A percentile compares a stretch with the other conserved stretches of the same genome.
Conservation (phyloP, 2,113 vertebrate species). For the Gracilinanus agilis region DNA sequence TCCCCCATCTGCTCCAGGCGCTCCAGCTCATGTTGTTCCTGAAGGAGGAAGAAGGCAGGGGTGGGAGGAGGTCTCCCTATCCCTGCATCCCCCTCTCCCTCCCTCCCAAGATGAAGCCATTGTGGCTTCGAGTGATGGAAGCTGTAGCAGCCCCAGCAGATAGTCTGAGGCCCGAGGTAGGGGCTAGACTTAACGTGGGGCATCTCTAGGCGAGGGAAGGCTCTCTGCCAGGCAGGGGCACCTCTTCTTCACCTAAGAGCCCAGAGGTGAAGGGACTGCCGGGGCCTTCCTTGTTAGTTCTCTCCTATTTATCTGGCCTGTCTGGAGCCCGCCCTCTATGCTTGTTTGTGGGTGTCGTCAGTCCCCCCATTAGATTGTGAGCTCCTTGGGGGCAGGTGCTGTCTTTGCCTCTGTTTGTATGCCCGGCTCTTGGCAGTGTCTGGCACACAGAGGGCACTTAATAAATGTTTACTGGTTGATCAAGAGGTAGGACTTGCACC, state of each 20-base stretch:
- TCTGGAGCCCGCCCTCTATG: no score
- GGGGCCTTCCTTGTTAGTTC: not conserved
- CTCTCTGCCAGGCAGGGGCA: no score
- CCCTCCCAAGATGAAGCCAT: not conserved
- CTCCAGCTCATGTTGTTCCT: constrained; percentile 73
- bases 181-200: no score
- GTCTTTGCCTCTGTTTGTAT: not conserved
- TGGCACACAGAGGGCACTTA: not conserved
- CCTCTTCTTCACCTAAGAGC: not conserved
- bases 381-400: not conserved
- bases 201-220: not conserved
- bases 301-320: no score
- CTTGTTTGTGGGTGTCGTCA: not conserved
- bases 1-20: constrained; percentile 86
- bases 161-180: no score
- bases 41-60: not conserved
- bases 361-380: not conserved
- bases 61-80: rapidly evolving
- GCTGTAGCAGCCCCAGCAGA: no score
- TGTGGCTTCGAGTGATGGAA: no score
- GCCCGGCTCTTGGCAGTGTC: not conserved
- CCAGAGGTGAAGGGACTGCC: not conserved
- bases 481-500: not conserved
- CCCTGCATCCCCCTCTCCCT: not conserved
- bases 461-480: no score